These are phyloP conservation scores for Itoplectis maculator DNA, from an alignment of 2,888 invertebrate genomes.

Conservation along the genomic window DNA sequence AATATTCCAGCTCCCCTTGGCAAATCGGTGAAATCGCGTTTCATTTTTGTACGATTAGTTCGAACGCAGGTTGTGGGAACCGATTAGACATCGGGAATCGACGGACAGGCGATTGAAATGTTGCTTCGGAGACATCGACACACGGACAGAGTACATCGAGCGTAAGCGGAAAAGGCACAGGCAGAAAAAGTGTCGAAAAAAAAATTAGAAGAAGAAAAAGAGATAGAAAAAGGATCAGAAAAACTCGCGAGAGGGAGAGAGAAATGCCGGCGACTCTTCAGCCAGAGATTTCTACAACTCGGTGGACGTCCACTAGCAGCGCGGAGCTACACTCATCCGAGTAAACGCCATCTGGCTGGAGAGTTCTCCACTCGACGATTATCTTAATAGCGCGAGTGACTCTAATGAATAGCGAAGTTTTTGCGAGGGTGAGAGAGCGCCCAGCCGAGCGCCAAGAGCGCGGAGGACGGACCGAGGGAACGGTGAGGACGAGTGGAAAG, in stretches of 20 bases:
- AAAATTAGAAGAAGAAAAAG: conserved; percentile 4
- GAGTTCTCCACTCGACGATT: conserved; percentile 74
- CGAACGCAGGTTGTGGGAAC: conserved; percentile 12
- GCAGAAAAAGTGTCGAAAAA: conserved; percentile 21
- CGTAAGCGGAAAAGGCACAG: conserved; percentile 9
- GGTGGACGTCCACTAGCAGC: conserved; percentile 19
- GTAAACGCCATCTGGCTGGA: conserved; percentile 64
- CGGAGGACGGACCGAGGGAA: conserved; percentile 45
- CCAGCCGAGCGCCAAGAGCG: conserved; percentile 30
- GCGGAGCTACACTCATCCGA: conserved; percentile 27
- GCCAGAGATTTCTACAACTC: conserved; percentile 40
- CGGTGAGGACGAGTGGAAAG: conserved; percentile 34
- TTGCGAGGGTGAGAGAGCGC: conserved; percentile 70
- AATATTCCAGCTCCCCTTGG: neutral
- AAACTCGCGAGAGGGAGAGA: conserved; percentile 14
- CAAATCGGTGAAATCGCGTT: neutral
- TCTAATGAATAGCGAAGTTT: conserved; percentile 83
- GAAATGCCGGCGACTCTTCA: conserved; percentile 41
- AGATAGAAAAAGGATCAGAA: neutral
- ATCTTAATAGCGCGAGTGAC: conserved; percentile 82
- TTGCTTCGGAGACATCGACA: conserved; percentile 43
- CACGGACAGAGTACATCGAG: neutral
- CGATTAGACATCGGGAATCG: neutral
- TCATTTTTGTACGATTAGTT: conserved; percentile 1
- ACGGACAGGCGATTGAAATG: conserved; percentile 56